phyloP scores from a whole-genome alignment of 1,140 invertebrate genomes.

The Ips typographus region DNA sequence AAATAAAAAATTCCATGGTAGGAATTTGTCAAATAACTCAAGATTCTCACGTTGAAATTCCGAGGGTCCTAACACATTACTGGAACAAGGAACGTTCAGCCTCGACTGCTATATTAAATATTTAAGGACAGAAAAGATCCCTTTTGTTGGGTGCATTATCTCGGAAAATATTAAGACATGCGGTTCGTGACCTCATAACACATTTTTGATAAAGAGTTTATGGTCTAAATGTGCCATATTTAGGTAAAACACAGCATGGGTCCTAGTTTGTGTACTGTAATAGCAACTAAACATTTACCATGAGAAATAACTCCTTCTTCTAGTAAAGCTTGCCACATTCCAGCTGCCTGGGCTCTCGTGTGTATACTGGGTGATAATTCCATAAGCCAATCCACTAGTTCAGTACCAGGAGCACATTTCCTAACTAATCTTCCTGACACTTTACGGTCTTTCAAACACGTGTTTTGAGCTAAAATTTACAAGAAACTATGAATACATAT shows the following conservation, averaged over 20 bases:
- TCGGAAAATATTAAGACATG: background rate
- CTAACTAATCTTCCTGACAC: constrained; percentile 60
- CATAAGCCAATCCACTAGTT: constrained; percentile 80
- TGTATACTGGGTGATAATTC: constrained; percentile 56
- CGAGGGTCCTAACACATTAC: background rate
- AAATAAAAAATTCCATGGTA: too few species aligned
- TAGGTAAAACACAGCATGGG: background rate
- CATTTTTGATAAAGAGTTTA: constrained; percentile 1
- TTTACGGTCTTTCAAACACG: constrained; percentile 62
- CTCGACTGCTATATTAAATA: constrained; percentile 20
- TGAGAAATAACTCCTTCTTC: constrained; percentile 80
- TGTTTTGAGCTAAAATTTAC: constrained; percentile 50
- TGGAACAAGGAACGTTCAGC: background rate
- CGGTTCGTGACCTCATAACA: background rate
- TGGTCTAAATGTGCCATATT: background rate
- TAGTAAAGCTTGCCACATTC: constrained; percentile 83
- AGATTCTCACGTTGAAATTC: too few species aligned
- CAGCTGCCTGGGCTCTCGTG: constrained; percentile 73
- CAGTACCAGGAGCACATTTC: constrained; percentile 63
- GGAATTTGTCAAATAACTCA: too few species aligned
- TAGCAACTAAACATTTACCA: constrained; percentile 57
- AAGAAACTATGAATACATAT: background rate
- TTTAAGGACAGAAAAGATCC: constrained; percentile 1
- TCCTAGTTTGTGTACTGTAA: background rate
- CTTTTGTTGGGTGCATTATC: background rate